Percentiles rank a stretch among this genome's conserved stretches.
Conservation (phyloP, 1,140 invertebrate genomes). For the Microplitis mediator region DNA sequence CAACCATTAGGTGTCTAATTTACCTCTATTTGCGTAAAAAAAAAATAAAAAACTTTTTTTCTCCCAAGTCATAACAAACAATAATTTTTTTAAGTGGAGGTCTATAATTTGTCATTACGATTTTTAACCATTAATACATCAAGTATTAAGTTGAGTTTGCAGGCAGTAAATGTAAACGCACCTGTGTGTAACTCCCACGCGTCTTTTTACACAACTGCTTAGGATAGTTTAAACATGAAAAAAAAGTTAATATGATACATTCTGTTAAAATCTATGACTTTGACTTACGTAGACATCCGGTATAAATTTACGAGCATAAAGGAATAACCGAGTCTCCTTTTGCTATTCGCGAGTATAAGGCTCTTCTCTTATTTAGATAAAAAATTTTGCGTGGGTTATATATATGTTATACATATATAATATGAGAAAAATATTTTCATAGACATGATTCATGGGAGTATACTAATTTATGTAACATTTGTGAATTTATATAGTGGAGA, state of each 20-base stretch:
- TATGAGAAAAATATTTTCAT: neutral
- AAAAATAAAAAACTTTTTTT: no score
- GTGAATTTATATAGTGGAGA: no score
- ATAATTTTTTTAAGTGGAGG: neutral
- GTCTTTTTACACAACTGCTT: neutral
- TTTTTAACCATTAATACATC: no score
- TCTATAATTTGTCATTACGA: neutral
- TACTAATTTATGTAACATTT: neutral
- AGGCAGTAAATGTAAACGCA: conserved; percentile 9
- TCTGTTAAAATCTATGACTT: conserved; percentile 2
- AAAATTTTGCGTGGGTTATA: neutral
- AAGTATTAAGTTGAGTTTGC: no score
- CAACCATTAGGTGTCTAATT: no score
- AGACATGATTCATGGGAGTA: neutral
- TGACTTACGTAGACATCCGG: conserved; percentile 3
- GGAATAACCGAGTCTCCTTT: neutral
- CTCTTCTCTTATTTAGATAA: neutral
- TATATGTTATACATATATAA: neutral
- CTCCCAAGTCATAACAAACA: no score
- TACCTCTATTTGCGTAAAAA: no score
- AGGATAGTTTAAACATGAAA: neutral
- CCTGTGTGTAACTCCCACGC: conserved; percentile 31
- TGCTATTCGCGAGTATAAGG: neutral
- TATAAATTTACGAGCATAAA: neutral
- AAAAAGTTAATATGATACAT: neutral